Evolutionary conservation across 1,140 invertebrate genomes (phyloP).

Genomic region (Manduca sexta): DNA sequence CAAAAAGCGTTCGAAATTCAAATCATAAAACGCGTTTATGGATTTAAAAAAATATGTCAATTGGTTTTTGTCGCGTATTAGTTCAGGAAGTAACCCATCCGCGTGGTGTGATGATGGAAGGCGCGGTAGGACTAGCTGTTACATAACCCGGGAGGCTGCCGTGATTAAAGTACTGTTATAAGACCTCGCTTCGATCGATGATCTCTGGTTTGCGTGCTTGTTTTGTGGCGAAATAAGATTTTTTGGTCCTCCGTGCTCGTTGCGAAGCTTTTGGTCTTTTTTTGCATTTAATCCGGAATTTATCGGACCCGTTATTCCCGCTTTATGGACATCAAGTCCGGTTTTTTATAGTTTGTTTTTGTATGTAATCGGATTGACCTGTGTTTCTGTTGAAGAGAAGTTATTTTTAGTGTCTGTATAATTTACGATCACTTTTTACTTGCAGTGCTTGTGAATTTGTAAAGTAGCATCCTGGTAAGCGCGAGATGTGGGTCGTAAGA

Average conservation of each 20-base stretch:
- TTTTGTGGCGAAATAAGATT: slow-evolving; percentile 67
- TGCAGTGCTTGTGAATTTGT: too few species aligned
- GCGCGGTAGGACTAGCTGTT: slow-evolving; percentile 53
- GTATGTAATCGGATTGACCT: background rate
- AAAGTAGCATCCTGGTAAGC: too few species aligned
- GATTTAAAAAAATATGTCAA: too few species aligned
- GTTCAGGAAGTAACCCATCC: slow-evolving; percentile 6
- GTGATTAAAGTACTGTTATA: slow-evolving; percentile 58
- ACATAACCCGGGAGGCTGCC: slow-evolving; percentile 50
- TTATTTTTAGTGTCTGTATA: too few species aligned
- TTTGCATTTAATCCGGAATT: background rate
- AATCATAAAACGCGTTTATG: too few species aligned
- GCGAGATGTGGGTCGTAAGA: too few species aligned
- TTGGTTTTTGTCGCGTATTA: slow-evolving; percentile 11
- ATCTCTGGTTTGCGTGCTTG: slow-evolving; percentile 60
- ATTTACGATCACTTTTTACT: too few species aligned
- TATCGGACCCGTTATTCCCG: too few species aligned
- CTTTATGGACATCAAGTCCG: too few species aligned
- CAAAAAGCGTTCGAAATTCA: too few species aligned
- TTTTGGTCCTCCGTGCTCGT: slow-evolving; percentile 24
- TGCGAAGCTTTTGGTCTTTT: background rate
- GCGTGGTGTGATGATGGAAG: slow-evolving; percentile 34
- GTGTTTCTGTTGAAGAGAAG: too few species aligned
- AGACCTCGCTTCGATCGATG: slow-evolving; percentile 65
- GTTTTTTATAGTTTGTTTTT: background rate